Conservation (phyloP, 2,797 vertebrate species). For the Antrozous pallidus region DNA sequence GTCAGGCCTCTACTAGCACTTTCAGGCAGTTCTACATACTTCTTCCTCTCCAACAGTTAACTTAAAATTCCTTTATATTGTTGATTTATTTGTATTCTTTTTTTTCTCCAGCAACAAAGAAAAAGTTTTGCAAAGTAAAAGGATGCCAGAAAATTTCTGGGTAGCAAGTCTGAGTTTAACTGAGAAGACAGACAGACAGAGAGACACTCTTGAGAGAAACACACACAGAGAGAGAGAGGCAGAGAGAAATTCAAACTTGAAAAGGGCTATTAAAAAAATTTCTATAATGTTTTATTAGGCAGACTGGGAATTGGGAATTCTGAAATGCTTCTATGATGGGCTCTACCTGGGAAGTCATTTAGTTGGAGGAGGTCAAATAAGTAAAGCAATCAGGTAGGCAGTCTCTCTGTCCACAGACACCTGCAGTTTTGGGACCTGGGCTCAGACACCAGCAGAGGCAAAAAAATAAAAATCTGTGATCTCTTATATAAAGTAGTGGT, state of each 20-base stretch:
- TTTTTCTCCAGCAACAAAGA: conserved; percentile 25
- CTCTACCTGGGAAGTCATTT: not conserved
- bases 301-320: not conserved
- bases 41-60: conserved; percentile 26
- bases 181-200: not conserved
- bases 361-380: not conserved
- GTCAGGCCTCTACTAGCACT: not conserved
- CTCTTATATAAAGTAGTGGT: not conserved
- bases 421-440: not conserved
- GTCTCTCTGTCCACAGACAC: not conserved
- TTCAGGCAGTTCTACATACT: conserved; percentile 35
- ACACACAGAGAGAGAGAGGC: not conserved
- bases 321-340: not conserved
- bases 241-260: not conserved
- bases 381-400: not conserved
- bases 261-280: not conserved
- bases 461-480: not conserved
- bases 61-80: conserved; percentile 18
- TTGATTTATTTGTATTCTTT: conserved; percentile 18
- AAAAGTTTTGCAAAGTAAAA: conserved; percentile 61
- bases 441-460: not conserved
- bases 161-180: not conserved
- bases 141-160: conserved; percentile 42
- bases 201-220: too few relatives aligned
- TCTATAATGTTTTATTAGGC: not conserved